These are phyloP conservation scores for Prunella himalayana DNA, from an alignment of 2,113 vertebrate species.

Conservation along the genomic window DNA sequence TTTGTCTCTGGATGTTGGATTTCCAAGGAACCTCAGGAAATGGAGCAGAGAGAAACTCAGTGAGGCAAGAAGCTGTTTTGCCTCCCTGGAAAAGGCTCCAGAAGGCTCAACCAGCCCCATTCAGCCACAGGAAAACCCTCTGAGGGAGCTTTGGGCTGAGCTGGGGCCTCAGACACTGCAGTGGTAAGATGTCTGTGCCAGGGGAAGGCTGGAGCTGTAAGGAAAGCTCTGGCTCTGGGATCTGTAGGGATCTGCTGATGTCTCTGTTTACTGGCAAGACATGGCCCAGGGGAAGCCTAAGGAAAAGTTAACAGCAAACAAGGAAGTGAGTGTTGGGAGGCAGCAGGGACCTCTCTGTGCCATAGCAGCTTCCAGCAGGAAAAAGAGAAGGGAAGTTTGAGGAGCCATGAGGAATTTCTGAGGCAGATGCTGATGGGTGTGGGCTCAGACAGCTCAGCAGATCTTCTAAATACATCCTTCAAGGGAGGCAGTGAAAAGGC, in stretches of 20 bases:
- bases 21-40: background rate
- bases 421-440: background rate
- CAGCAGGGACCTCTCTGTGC: background rate
- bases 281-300: background rate
- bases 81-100: background rate
- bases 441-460: background rate
- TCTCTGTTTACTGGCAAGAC: background rate
- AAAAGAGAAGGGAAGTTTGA: background rate
- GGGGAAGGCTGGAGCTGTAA: background rate
- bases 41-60: background rate
- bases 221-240: background rate
- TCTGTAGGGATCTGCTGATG: background rate
- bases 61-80: background rate
- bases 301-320: background rate
- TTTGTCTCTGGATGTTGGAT: background rate
- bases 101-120: background rate
- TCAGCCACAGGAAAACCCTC: background rate
- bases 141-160: background rate
- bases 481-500: background rate
- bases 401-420: background rate
- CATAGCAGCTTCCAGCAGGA: background rate
- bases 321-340: background rate
- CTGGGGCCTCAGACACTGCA: rapidly evolving
- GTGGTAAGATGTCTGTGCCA: background rate
- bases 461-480: background rate